Evolutionary conservation across 2,888 invertebrate genomes (phyloP).

Genomic region (Spodoptera exigua): DNA sequence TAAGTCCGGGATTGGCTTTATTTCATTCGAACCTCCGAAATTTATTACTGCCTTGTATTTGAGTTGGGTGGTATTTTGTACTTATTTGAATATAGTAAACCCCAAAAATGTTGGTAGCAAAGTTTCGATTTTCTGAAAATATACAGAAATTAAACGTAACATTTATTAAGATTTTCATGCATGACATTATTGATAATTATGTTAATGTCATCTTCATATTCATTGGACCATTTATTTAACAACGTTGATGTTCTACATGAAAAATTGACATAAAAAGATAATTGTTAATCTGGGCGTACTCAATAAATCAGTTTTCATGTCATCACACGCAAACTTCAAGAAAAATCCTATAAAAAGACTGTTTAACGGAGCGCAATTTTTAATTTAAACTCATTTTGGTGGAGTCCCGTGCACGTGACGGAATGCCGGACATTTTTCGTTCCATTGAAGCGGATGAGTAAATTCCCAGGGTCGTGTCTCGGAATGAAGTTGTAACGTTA

Average conservation of each 20-base stretch:
- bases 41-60: conserved; percentile 23
- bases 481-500: conserved; percentile 38
- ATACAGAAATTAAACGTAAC: too few species aligned
- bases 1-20: conserved; percentile 30
- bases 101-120: too few species aligned
- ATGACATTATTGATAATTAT: too few species aligned
- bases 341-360: conserved; percentile 8
- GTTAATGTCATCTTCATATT: background rate
- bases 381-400: conserved; percentile 26
- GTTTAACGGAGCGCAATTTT: conserved; percentile 12
- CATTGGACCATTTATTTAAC: conserved; percentile 3
- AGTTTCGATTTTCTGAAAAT: too few species aligned
- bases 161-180: too few species aligned
- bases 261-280: conserved; percentile 17
- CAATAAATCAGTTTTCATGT: conserved; percentile 4
- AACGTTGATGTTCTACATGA: background rate
- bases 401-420: conserved; percentile 14
- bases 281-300: conserved; percentile 6
- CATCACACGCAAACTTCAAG: conserved; percentile 2
- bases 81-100: conserved; percentile 3
- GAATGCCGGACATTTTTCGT: conserved; percentile 42
- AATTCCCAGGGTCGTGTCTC: conserved; percentile 33
- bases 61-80: conserved; percentile 5
- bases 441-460: conserved; percentile 34
- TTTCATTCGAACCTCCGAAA: conserved; percentile 34